Percentiles rank a stretch among this genome's conserved stretches.
Conservation (phyloP, 2,113 vertebrate species). For the Zootoca vivipara region DNA sequence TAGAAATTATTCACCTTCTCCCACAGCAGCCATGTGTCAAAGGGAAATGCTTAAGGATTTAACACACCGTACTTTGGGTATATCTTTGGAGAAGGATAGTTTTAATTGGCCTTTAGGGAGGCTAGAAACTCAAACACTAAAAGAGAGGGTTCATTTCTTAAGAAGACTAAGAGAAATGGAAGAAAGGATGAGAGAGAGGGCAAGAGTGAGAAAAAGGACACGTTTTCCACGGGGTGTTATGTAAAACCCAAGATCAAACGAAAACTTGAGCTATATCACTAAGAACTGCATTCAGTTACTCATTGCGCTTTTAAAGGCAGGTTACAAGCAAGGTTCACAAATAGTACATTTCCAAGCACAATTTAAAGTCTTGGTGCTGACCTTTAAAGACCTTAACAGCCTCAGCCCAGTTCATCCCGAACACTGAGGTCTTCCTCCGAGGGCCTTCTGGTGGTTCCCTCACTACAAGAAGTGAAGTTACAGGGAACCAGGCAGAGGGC, state of each 20-base stretch:
- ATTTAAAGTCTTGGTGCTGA: too few species aligned
- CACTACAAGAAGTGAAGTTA: too few species aligned
- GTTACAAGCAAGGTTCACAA: neutral
- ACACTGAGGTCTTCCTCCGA: too few species aligned
- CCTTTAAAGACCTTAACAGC: too few species aligned
- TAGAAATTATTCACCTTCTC: neutral
- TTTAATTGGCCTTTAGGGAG: slow-evolving; percentile 1
- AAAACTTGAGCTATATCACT: neutral
- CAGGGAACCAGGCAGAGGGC: too few species aligned
- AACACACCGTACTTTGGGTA: neutral
- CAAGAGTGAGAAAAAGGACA: slow-evolving; percentile 10
- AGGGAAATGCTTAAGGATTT: neutral
- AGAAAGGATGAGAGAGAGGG: slow-evolving; percentile 1
- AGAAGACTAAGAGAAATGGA: neutral
- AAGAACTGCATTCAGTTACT: neutral
- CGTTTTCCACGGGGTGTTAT: neutral
- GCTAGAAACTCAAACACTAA: neutral
- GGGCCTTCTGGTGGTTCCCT: too few species aligned
- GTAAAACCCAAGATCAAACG: slow-evolving; percentile 4
- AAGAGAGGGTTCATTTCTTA: neutral
- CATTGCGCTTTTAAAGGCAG: neutral
- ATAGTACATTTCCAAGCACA: neutral
- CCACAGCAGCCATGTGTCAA: neutral
- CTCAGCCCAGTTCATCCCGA: too few species aligned
- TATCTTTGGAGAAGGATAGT: neutral